phyloP scores from a whole-genome alignment of 2,797 vertebrate species.

The Alfaro cultratus region DNA sequence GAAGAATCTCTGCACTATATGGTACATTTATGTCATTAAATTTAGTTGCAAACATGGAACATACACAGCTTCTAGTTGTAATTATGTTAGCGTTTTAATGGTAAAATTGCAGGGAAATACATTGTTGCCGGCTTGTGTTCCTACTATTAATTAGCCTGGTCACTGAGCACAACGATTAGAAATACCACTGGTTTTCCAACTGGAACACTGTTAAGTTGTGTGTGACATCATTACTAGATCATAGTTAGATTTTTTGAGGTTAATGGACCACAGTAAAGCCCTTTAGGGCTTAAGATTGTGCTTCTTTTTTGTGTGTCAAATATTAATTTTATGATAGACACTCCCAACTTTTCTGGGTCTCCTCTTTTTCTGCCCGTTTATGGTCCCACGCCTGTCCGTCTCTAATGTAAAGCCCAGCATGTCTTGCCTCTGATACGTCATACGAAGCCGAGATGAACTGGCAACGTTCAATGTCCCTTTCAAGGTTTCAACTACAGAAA shows the following conservation, averaged over 20 bases:
- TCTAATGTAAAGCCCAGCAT: background rate
- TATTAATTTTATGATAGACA: background rate
- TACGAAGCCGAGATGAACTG: background rate
- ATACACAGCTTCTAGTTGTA: background rate
- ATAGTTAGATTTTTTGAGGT: background rate
- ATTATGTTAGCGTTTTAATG: background rate
- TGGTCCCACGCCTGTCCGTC: background rate
- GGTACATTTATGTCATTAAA: background rate
- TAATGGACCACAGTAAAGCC: background rate
- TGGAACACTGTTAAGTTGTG: constrained; percentile 1
- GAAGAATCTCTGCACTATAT: background rate
- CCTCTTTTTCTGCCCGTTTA: background rate
- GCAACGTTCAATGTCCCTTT: constrained; percentile 12
- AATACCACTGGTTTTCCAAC: constrained; percentile 1
- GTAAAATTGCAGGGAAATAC: background rate
- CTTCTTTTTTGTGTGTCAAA: background rate
- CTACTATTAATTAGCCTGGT: constrained; percentile 1
- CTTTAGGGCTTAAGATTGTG: background rate
- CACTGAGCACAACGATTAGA: background rate
- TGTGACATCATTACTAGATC: background rate
- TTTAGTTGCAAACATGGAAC: background rate
- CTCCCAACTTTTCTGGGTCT: background rate
- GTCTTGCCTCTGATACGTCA: background rate
- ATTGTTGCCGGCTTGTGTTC: background rate
- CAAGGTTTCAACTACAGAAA: constrained; percentile 12